Base-by-base conservation (phyloP, 2,888 invertebrate species). In the Uloborus plumipes region DNA sequence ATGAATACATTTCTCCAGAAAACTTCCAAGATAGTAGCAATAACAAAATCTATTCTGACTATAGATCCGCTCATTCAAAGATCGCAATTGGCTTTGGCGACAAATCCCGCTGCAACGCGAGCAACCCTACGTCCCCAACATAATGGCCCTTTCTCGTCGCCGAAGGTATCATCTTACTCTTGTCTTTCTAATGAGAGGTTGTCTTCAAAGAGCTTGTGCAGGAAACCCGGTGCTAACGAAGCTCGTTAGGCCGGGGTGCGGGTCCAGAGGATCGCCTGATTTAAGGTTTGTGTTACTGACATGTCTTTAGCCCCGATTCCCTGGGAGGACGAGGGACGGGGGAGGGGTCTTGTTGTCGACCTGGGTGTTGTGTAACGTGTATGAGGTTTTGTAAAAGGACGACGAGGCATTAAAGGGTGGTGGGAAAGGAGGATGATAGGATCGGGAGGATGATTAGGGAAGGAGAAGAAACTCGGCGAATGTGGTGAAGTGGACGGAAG, bases 201-300 rank as follows among this genome's bases (percentile, higher is more conserved):
- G 69, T 53, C 80, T 61, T 76, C 69, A 61, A 71, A 66, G 62
- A 11, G 31, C 31, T 39, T 39, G 39, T 39, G 9, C 9, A 39
- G 39, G 9, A 39, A 15, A 16, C 77, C 49, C 61, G 16, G 14
- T 22, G 62, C 69, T 80, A 80, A 80, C 80, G 80, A 80, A 80
- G 73, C 64, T 80, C 80, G 80, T 80, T 80, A 80, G 53, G n/a
- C 66, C 31, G 14, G 15, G 26, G 50, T 61, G 71, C 49, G 20
- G 64, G 74, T 49, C 66, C 55, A 50, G 71, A 20, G 20, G 64
- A 66, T 49, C 66, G 20, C 39, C 58, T 74, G 80, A 80, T 80
- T 80, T 74, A 74, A 80, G 80, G 80, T 80, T 80, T 80, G 70
- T 80, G 80, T 80, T 80, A 80, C 74, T 74, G 70, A 69, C 80